Conservation (phyloP, 2,797 vertebrate genomes). For the Sebastes steindachneri region DNA sequence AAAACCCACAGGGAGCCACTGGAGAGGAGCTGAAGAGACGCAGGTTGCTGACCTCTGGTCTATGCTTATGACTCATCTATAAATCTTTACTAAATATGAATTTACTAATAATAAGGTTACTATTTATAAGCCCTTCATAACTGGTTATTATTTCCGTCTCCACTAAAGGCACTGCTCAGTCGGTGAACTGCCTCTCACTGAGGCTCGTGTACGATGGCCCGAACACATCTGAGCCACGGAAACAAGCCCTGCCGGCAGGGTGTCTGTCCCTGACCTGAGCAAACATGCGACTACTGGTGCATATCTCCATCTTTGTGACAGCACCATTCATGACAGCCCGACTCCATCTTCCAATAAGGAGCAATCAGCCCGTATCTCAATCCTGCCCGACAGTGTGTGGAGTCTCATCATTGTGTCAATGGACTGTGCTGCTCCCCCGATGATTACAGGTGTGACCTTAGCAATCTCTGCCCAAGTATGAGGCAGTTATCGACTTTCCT, state of each 20-base stretch:
- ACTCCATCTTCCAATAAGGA: conserved; percentile 73
- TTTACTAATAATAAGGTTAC: not conserved
- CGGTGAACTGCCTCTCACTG: not conserved
- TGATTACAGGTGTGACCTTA: conserved; percentile 81
- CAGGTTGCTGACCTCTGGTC: no score
- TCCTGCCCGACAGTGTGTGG: conserved; percentile 49
- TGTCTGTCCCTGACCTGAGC: conserved; percentile 34
- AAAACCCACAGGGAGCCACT: no score
- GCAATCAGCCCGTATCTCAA: conserved; percentile 66
- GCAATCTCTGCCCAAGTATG: conserved; percentile 52
- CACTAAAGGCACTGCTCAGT: not conserved
- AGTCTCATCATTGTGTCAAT: conserved; percentile 76
- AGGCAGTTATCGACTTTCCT: conserved; percentile 69
- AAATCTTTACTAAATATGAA: not conserved
- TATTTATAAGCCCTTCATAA: not conserved
- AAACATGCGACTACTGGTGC: conserved; percentile 48
- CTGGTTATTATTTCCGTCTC: not conserved
- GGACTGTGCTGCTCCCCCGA: conserved; percentile 72
- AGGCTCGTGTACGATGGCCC: not conserved
- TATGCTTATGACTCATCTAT: not conserved
- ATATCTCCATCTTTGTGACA: conserved; percentile 59
- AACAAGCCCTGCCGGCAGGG: conserved; percentile 19
- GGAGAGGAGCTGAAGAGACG: no score
- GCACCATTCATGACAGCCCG: conserved; percentile 58
- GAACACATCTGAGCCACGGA: conserved; percentile 18